Conservation (phyloP, 2,888 invertebrate species). For the Neoaliturus tenellus region DNA sequence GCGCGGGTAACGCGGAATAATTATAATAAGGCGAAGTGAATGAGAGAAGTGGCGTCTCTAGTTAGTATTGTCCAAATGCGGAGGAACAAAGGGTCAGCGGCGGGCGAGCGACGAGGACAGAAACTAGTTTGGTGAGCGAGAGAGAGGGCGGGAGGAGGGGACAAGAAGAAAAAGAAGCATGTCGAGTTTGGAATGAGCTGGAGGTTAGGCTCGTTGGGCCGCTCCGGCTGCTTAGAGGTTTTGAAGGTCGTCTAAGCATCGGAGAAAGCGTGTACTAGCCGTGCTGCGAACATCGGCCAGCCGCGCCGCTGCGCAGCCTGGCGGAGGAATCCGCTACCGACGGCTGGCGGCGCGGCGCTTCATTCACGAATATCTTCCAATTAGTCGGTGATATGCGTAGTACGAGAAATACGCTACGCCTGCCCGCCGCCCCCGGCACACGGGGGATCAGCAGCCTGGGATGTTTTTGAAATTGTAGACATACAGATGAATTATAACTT, state of each 20-base stretch:
- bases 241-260: constrained; percentile 54
- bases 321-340: constrained; percentile 15
- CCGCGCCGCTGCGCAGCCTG: background rate
- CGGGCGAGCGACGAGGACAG: constrained; percentile 36
- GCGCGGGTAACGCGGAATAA: constrained; percentile 51
- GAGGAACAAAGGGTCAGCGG: constrained; percentile 50
- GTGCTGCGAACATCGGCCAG: constrained; percentile 40
- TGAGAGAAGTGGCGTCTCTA: constrained; percentile 47
- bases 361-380: constrained; percentile 33
- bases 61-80: constrained; percentile 54
- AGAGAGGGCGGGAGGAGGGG: constrained; percentile 50
- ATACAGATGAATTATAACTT: no score
- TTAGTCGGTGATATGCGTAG: constrained; percentile 33
- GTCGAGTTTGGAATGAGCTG: constrained; percentile 47
- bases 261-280: constrained; percentile 53
- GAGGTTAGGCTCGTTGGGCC: constrained; percentile 50
- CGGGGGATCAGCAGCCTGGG: no score
- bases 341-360: constrained; percentile 4
- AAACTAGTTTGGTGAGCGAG: constrained; percentile 59
- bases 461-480: no score
- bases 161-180: constrained; percentile 53
- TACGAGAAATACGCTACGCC: constrained; percentile 1
- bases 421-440: background rate
- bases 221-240: constrained; percentile 53
- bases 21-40: constrained; percentile 52